Base-by-base conservation (phyloP, 1,140 invertebrate genomes). In the Ceratina calcarata region DNA sequence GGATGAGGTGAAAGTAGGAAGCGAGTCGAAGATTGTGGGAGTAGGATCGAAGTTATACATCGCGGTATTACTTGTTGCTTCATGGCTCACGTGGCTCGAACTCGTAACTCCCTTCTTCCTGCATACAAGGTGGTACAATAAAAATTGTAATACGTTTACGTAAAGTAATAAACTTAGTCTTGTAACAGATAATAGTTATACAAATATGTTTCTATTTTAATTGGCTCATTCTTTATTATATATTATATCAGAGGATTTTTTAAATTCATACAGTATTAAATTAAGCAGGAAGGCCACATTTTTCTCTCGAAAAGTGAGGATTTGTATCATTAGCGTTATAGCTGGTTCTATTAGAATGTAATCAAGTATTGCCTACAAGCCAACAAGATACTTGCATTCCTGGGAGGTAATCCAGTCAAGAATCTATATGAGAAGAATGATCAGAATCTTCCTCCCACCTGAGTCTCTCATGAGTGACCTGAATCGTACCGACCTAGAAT, bases 401-500 rank as follows among this genome's bases (percentile, higher is more conserved):
- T 13, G 20, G 15, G 58, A 10, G 27, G 32, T 68, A 78, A 71
- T 78, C 76, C 67, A 15, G 1, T 2, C 45, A 10, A 15, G 27
- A 18, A 22, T 49, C 45, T 49, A 51, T 7, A 8, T 4, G 58
- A 55, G 74, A 77, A 32, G 57, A 69, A 69, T 20, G 74, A 61
- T 61, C 74, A 8, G 53, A 16, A 57, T 71, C 15, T 16, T 37
- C 67, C 24, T 12, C 12, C 51, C 62, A 22, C 8, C 32, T 32
- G 27, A 32, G 27, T 4, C 27, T 32, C 27, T 32, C 27, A 32
- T 32, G 49, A 13, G 4, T 18, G 68, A 78, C 27, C 60, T 51
- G 68, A 72, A 62, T 78, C 76, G 10, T 32, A 45, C 64, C 76
- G 76, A 72, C 76, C 76, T 67, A 64, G 76, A 78, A 78, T 78